These are phyloP conservation scores for Carpatolechia fugitivella DNA, from an alignment of 2,888 invertebrate genomes.

Conservation along the genomic window DNA sequence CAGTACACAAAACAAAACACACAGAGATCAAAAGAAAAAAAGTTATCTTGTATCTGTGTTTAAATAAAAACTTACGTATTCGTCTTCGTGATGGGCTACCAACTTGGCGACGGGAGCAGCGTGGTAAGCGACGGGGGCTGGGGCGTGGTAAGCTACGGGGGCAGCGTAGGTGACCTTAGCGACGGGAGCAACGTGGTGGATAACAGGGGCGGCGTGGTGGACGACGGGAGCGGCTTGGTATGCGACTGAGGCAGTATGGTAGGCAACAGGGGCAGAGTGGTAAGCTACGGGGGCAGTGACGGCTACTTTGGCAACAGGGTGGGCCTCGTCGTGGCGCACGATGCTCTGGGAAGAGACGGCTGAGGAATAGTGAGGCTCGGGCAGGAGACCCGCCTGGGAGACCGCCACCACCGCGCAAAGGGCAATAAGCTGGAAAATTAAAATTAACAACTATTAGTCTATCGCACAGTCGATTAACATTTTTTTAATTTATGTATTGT, in stretches of 20 bases:
- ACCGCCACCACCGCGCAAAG: slow-evolving; percentile 42
- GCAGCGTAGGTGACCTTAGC: slow-evolving; percentile 31
- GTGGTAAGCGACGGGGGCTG: slow-evolving; percentile 25
- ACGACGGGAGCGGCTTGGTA: slow-evolving; percentile 32
- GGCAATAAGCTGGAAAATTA: slow-evolving; percentile 29
- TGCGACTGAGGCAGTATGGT: slow-evolving; percentile 23
- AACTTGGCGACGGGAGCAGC: slow-evolving; percentile 35
- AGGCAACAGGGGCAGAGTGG: slow-evolving; percentile 27
- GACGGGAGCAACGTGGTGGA: slow-evolving; percentile 24
- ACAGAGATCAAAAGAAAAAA: no score
- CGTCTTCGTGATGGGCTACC: slow-evolving; percentile 34
- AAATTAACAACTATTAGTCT: no score
- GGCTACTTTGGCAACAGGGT: slow-evolving; percentile 33
- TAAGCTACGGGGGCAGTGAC: slow-evolving; percentile 34
- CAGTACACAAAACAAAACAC: no score
- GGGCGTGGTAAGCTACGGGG: slow-evolving; percentile 32
- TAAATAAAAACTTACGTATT: slow-evolving; percentile 14
- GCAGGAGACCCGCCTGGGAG: slow-evolving; percentile 40
- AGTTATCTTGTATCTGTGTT: no score
- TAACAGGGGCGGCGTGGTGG: slow-evolving; percentile 24
- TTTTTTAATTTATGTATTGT: no score
- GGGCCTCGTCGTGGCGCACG: slow-evolving; percentile 50
- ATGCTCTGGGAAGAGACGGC: slow-evolving; percentile 55
- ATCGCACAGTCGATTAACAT: no score
- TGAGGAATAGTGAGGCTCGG: slow-evolving; percentile 52